A percentile compares a stretch with the other conserved stretches of the same genome.
phyloP scores from a whole-genome alignment of 2,888 invertebrate species.

The Orthosia gothica region DNA sequence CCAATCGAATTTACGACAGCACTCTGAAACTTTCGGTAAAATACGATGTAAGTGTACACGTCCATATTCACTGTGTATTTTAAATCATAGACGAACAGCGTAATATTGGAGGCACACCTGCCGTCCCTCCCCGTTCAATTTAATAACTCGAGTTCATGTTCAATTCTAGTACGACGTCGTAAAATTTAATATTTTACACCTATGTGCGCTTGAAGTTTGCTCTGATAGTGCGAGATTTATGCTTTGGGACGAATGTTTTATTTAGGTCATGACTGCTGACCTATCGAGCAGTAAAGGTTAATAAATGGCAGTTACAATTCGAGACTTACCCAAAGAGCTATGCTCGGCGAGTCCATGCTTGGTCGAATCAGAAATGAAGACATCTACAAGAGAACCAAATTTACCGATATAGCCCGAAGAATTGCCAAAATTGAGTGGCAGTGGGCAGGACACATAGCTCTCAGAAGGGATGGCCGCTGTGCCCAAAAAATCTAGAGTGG shows the following conservation, averaged over 20 bases:
- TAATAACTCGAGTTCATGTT: slow-evolving; percentile 86
- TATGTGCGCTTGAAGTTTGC: slow-evolving; percentile 32
- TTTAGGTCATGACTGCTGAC: background rate
- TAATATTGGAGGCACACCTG: slow-evolving; percentile 84
- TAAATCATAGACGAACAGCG: slow-evolving; percentile 71
- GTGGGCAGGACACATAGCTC: too few species aligned
- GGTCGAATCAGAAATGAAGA: too few species aligned
- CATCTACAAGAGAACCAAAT: too few species aligned
- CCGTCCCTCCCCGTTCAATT: slow-evolving; percentile 80
- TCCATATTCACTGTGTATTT: slow-evolving; percentile 66
- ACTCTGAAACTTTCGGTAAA: slow-evolving; percentile 33
- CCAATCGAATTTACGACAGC: slow-evolving; percentile 29
- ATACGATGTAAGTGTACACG: slow-evolving; percentile 43
- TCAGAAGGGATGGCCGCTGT: too few species aligned
- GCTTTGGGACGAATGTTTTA: slow-evolving; percentile 8
- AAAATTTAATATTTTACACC: slow-evolving; percentile 81
- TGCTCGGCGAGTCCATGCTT: too few species aligned
- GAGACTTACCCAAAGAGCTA: too few species aligned
- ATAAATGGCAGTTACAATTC: background rate
- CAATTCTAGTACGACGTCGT: slow-evolving; percentile 82
- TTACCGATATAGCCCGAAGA: too few species aligned
- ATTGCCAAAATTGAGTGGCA: too few species aligned
- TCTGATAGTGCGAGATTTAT: slow-evolving; percentile 24
- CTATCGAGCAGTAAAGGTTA: background rate
- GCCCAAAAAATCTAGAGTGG: too few species aligned